These are phyloP conservation scores for Agraylea sexmaculata DNA, from an alignment of 1,140 invertebrate species.

Conservation along the genomic window DNA sequence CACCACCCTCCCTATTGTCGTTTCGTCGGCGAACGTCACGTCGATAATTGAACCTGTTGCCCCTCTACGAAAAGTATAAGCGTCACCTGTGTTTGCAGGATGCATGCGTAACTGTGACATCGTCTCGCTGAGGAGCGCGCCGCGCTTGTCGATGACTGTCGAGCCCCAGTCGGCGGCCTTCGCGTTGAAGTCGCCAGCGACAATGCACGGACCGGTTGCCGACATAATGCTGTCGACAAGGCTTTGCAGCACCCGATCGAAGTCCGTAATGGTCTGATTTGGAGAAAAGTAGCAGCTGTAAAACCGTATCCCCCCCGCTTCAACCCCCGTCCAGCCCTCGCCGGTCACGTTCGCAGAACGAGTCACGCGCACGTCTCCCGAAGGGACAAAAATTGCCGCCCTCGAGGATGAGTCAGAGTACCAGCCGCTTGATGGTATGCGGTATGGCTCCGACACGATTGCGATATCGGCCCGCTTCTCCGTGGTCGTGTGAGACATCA, in stretches of 20 bases:
- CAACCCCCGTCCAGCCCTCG: neutral
- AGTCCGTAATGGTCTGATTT: neutral
- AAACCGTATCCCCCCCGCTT: neutral
- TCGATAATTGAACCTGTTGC: too few relatives aligned
- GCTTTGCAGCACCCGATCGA: neutral
- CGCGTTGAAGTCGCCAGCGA: constrained; percentile 20
- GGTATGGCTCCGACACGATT: constrained; percentile 13
- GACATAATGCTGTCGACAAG: neutral
- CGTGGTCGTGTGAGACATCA: constrained; percentile 6
- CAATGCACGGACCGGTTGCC: constrained; percentile 5
- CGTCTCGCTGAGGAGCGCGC: constrained; percentile 3
- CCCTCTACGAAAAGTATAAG: neutral
- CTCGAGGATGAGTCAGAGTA: constrained; percentile 8
- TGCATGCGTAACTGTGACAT: neutral
- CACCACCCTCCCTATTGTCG: too few relatives aligned
- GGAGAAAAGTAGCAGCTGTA: constrained; percentile 7
- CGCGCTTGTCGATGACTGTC: constrained; percentile 14
- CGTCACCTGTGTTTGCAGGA: neutral
- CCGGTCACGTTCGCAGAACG: neutral
- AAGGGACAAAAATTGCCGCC: constrained; percentile 10
- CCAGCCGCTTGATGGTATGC: neutral
- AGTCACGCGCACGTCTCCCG: neutral
- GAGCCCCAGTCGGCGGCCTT: constrained; percentile 16
- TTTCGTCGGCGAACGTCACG: too few relatives aligned
- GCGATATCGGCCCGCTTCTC: constrained; percentile 9